Evolutionary conservation across 2,113 vertebrate genomes (phyloP), one percentile per base, ranked within the genome.

Genomic region (Meriones unguiculatus): DNA sequence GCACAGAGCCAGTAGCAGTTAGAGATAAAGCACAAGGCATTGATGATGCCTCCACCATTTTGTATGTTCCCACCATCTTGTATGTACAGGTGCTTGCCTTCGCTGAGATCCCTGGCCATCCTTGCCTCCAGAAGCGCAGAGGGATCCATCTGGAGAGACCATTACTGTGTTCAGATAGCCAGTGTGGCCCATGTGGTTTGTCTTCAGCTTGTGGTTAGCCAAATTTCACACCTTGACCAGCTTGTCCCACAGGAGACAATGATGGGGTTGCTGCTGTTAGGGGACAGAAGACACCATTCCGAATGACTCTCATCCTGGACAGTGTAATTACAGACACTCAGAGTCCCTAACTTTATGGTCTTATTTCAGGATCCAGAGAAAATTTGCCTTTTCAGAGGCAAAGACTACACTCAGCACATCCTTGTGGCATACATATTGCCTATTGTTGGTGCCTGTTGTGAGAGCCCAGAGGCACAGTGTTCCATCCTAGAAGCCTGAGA

Each of bases 1-100:
- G 99, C 99, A n/a, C 99, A 99, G 2, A 99, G 99, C 99, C 99
- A 99, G 95, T 99, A 99, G 59, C 99, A 99, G 98, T 99, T 99
- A 97, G 99, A 99, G 98, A 99, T 99, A 98, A 99, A 99, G 98
- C 99, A 99, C 0, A 99, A 98, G 2, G 99, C 99, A 0, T 99
- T 99, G 98, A 99, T 99, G 95, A 98, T 98, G 95, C 99, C 99
- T 0, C 99, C 99, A 0, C 64, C 11, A 46, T 35, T 76, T 5
- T 88, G 59, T 62, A 7, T 87, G 64, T 65, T 46, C 46, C 46
- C 46, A 46, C 99, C 99, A 52, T 99, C 99, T 96, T 99, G 95
- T 0, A 99, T 99, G 98, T 99, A 99, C 24, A 99, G 99, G 96
- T 99, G 99, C 90, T 99, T 99, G 89, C 99, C 99, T 96, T 99